Evolutionary conservation across 1,140 invertebrate genomes (phyloP).

Genomic region (Dinothrombium tinctorium): DNA sequence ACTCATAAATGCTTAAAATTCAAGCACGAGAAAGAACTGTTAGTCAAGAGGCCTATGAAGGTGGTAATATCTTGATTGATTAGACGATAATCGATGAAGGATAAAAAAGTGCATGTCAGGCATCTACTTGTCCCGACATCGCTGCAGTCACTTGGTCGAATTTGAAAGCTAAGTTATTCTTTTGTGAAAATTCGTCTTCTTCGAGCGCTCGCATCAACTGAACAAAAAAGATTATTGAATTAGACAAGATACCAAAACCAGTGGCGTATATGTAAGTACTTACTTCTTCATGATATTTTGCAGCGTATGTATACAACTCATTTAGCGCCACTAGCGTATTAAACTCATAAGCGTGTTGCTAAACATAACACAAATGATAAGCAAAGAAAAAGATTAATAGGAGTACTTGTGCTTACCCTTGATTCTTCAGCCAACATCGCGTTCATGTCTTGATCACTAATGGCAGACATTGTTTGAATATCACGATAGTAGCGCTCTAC

Average conservation of each 20-base stretch:
- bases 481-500: conserved; percentile 54
- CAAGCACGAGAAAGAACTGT: too few species aligned
- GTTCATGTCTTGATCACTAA: conserved; percentile 98
- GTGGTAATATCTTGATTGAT: too few species aligned
- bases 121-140: too few species aligned
- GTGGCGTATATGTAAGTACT: too few species aligned
- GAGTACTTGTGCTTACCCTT: conserved; percentile 34
- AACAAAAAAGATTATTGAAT: not conserved
- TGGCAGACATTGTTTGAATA: conserved; percentile 62
- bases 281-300: conserved; percentile 63
- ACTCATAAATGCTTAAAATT: too few species aligned
- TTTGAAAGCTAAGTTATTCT: conserved; percentile 77
- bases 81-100: too few species aligned
- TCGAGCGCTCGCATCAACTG: conserved; percentile 77
- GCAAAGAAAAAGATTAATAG: not conserved
- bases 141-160: conserved; percentile 84
- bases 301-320: conserved; percentile 79
- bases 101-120: too few species aligned
- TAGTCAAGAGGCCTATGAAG: too few species aligned
- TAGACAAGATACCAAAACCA: too few species aligned
- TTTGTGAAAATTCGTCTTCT: conserved; percentile 91
- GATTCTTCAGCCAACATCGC: conserved; percentile 96
- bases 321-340: conserved; percentile 87
- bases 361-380: conserved; percentile 17
- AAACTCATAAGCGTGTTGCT: conserved; percentile 83